phyloP scores from a whole-genome alignment of 2,888 invertebrate species.

The Lobophora halterata region DNA sequence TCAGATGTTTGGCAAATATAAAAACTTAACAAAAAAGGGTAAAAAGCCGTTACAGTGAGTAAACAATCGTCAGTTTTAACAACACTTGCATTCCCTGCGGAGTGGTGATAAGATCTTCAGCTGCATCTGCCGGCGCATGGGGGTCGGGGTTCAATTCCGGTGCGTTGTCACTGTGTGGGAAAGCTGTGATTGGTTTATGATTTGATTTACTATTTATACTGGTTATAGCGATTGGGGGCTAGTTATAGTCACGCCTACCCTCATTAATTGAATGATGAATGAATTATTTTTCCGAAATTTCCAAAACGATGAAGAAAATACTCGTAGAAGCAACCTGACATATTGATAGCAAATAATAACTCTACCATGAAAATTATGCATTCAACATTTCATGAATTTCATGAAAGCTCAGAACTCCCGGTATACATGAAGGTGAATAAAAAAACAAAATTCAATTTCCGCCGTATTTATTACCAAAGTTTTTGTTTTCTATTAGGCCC shows the following conservation, averaged over 20 bases:
- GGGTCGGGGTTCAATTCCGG: conserved; percentile 70
- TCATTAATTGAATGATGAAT: conserved; percentile 3
- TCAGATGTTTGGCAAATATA: conserved; percentile 17
- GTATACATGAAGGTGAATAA: too few species aligned
- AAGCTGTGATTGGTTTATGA: conserved; percentile 68
- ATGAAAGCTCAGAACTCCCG: conserved; percentile 7
- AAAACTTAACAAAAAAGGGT: conserved; percentile 42
- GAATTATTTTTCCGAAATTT: too few species aligned
- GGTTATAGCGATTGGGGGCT: conserved; percentile 28
- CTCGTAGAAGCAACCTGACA: too few species aligned
- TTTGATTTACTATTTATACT: conserved; percentile 56
- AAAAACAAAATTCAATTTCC: conserved; percentile 54
- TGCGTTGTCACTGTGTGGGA: conserved; percentile 71
- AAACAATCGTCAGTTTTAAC: conserved; percentile 67
- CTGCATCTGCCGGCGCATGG: conserved; percentile 67
- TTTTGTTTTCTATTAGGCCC: conserved; percentile 62
- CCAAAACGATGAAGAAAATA: too few species aligned
- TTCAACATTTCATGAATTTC: too few species aligned
- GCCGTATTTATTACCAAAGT: conserved; percentile 46
- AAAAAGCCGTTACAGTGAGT: conserved; percentile 68
- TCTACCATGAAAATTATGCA: too few species aligned
- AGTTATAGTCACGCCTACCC: conserved; percentile 21
- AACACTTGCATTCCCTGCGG: conserved; percentile 70
- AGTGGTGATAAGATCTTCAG: conserved; percentile 65
- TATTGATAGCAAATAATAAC: too few species aligned